Conservation (phyloP, 53 echinoderm and acorn worm genomes). For the Temnopleurus reevesii region DNA sequence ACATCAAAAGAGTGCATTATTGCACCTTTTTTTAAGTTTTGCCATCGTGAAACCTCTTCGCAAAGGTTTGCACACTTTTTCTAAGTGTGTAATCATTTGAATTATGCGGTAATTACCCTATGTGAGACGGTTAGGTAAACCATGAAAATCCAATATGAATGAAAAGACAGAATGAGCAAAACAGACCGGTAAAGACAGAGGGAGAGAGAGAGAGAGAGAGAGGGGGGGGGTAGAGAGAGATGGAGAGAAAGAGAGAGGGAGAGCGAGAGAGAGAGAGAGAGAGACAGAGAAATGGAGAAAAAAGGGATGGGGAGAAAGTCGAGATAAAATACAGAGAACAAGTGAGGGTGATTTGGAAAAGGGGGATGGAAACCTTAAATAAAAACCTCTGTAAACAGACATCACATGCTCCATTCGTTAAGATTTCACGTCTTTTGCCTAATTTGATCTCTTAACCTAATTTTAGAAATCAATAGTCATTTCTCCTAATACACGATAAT, state of each 20-base stretch:
- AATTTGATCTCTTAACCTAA: constrained; percentile 7
- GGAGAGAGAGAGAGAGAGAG: neutral
- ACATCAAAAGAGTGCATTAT: too few species aligned
- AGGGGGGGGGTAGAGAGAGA: constrained; percentile 12
- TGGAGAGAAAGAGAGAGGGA: neutral
- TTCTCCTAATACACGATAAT: neutral
- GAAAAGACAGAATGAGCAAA: too few species aligned
- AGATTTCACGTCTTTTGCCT: neutral
- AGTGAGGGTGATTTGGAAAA: neutral
- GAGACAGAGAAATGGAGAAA: neutral
- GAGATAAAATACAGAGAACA: neutral
- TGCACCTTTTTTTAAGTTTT: too few species aligned
- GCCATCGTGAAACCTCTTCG: too few species aligned
- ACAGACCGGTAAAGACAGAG: neutral
- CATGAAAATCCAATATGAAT: too few species aligned
- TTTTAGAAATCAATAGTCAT: neutral
- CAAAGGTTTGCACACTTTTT: too few species aligned
- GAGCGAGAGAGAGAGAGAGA: neutral
- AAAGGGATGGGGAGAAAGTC: neutral
- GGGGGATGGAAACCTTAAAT: neutral
- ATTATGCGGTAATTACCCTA: too few species aligned
- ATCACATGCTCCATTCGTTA: neutral
- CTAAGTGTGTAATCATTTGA: too few species aligned
- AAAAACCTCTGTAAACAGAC: neutral
- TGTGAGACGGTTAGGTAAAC: too few species aligned